Evolutionary conservation across 64 coral and sea anemone genomes (phyloP), one percentile per base, ranked within the genome.

Genomic region (Anthopleura sola): DNA sequence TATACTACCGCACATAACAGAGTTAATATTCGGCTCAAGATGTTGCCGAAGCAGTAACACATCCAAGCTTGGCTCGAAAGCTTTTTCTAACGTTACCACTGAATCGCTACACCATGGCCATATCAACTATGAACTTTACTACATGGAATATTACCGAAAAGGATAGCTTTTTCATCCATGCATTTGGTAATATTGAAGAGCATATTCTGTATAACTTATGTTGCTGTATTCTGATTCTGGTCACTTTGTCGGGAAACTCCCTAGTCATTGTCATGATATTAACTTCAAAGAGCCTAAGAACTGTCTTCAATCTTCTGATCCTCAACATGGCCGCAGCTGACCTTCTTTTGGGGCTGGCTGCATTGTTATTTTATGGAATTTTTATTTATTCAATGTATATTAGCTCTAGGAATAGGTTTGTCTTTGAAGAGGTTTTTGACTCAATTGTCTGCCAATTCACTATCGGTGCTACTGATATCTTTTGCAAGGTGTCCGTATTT

Each of bases 281-380:
- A 9, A 3, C 24, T 20, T 46, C 24, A 23, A 82, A 82, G 38
- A 4, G 20, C 39, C 5, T 82, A 10, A 10, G n/a, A 19, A 82
- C 37, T n/a, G 21, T 26, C 1, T 82, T 82, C 40, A 82, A 48
- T 28, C 37, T 82, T 3, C 40, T 82, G 2, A 82, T 82, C 49
- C 79, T 82, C 8, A 82, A 82, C 37, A 15, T 82, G 38, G 79
- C 79, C 24, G n/a, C 46, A 28, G 37, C 39, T 7, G 79, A 82
- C 37, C 8, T 48, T 8, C 7, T 82, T 37, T 44, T 2, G 2
- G 79, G 36, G 36, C 40, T 83, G 2, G 2, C 1, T 31, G 80
- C 4, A 2, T 31, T 47, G 2, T 3, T 83, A 17, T 49, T 53
- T 54, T 83, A 83, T 56, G 53, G 80, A 1, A 11, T 11, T 32